Base-by-base conservation (phyloP, 1,140 invertebrate species). In the Branchinecta lindahli region DNA sequence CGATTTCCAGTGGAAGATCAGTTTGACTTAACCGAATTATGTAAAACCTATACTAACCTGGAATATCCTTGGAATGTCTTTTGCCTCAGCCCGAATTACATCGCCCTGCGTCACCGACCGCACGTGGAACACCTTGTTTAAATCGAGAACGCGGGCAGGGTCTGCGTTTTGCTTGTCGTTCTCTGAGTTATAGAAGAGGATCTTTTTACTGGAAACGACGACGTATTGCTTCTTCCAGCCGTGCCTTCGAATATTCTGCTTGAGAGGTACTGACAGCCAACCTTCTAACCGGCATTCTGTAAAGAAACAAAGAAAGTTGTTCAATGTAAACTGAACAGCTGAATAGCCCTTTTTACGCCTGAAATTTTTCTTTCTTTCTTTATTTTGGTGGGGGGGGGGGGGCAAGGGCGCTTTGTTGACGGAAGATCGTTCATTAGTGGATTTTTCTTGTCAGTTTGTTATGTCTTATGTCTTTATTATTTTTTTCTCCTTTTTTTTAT, bases 41-140 rank as follows among this genome's bases (percentile, higher is more conserved):
- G 33, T 33, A 33, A 33, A 33, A 33, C 33, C 33, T 33, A n/a
- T n/a, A 33, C 33, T 33, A 33, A 33, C 33, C 84, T 98, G 95
- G 82, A 98, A 98, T 83, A 99, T 98, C 80, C 94, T 88, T 76
- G 96, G 96, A 81, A 98, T 96, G 85, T 98, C 94, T 87, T 95
- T 95, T 79, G 92, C 91, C 84, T 97, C 94, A 69, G 93, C 96
- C 79, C 95, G 86, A 78, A 97, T 96, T 72, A 98, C 94, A 85
- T 99, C 96, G 75, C 94, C 94, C 82, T 98, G 95, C 69, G 95
- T 98, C 68, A 98, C 96, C 71, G 93, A 90, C 75, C 96, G 86
- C 71, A 98, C 96, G 82, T 98, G 96, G 82, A 97, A 98, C 75
- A 99, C 88, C 87, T 98, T 98, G 79, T 88, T 94, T 75, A 98